These are phyloP conservation scores for Kradibia gibbosae DNA, from an alignment of 1,140 invertebrate genomes.

Conservation along the genomic window DNA sequence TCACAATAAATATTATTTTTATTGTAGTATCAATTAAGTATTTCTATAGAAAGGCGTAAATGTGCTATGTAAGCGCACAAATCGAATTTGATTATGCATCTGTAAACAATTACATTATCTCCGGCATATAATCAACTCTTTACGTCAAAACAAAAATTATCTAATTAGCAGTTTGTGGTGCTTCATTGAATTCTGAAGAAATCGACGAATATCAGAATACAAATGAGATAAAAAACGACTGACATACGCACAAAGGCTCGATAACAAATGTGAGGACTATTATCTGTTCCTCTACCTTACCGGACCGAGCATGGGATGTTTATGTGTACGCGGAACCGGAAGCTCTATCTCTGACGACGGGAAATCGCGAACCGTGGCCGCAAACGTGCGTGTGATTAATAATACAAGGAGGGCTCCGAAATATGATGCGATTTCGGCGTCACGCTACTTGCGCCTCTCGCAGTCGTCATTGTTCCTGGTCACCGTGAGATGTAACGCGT, in stretches of 20 bases:
- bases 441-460: conserved; percentile 55
- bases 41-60: too few relatives aligned
- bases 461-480: background rate
- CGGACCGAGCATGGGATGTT: conserved; percentile 7
- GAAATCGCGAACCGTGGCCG: background rate
- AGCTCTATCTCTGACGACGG: background rate
- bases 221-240: background rate
- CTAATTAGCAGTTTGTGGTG: background rate
- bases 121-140: background rate
- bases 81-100: background rate
- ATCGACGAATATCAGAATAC: background rate
- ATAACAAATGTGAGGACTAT: background rate
- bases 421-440: conserved; percentile 60
- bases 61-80: background rate
- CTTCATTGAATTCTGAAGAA: conserved; percentile 1
- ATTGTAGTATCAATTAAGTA: too few relatives aligned
- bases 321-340: background rate
- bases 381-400: conserved; percentile 7
- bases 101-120: background rate
- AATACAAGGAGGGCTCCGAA: conserved; percentile 40
- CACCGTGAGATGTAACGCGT: conserved; percentile 60
- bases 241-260: background rate
- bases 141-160: conserved; percentile 20
- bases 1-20: too few relatives aligned
- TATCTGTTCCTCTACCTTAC: background rate